A percentile compares a stretch with the other conserved stretches of the same genome.
Conservation (phyloP, 2,888 invertebrate genomes). For the Mesochorus sp. region DNA sequence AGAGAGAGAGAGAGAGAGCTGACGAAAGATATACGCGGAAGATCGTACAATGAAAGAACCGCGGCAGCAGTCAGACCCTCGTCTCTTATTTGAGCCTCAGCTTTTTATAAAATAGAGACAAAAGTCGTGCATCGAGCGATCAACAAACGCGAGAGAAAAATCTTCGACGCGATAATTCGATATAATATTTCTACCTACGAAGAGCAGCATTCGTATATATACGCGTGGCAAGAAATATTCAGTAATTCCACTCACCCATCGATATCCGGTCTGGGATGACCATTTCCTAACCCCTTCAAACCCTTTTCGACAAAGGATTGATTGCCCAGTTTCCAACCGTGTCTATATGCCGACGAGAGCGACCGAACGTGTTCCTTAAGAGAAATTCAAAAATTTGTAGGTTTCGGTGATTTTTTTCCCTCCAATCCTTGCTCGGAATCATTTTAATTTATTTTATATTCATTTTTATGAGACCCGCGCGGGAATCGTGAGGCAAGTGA, state of each 20-base stretch:
- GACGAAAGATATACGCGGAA: constrained; percentile 61
- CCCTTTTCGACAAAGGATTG: constrained; percentile 17
- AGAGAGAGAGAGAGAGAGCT: constrained; percentile 69
- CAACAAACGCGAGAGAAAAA: constrained; percentile 36
- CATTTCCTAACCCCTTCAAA: constrained; percentile 61
- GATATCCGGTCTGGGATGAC: constrained; percentile 79
- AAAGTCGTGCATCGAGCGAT: constrained; percentile 64
- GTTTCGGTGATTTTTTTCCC: not conserved
- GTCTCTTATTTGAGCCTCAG: constrained; percentile 66
- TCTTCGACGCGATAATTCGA: constrained; percentile 71
- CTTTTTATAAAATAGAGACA: constrained; percentile 15
- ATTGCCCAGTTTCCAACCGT: constrained; percentile 21
- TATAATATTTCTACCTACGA: constrained; percentile 60
- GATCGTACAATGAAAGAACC: constrained; percentile 71
- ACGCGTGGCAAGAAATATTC: constrained; percentile 54
- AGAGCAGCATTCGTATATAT: constrained; percentile 53
- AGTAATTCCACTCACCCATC: constrained; percentile 67
- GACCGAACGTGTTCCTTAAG: not conserved
- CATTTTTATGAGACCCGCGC: not conserved
- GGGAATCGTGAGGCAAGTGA: constrained; percentile 27
- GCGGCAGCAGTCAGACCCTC: constrained; percentile 80
- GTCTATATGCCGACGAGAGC: not conserved
- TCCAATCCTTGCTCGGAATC: not conserved
- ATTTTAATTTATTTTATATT: constrained; percentile 11
- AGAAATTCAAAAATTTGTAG: not conserved